Percentiles rank a stretch among this genome's conserved stretches.
phyloP scores from a whole-genome alignment of 2,888 invertebrate genomes.

The Tachina lurida region DNA sequence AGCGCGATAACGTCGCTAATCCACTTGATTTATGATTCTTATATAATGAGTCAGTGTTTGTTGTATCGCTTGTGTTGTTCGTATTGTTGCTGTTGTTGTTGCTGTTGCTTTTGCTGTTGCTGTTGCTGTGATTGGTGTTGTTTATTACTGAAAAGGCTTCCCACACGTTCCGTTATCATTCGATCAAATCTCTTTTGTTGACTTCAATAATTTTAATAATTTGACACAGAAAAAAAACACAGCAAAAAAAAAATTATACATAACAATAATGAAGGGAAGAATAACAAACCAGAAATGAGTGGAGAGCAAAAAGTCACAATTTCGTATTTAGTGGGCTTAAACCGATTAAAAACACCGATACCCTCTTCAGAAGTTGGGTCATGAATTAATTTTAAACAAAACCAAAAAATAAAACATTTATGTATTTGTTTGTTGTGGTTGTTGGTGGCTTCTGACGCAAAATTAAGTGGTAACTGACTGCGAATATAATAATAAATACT shows the following conservation, averaged over 20 bases:
- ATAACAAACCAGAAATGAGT: background rate
- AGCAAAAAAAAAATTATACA: slow-evolving; percentile 9
- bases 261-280: background rate
- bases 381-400: slow-evolving; percentile 45
- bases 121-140: slow-evolving; percentile 54
- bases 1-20: slow-evolving; percentile 81
- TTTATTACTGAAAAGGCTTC: slow-evolving; percentile 66
- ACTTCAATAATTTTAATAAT: slow-evolving; percentile 72
- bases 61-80: slow-evolving; percentile 42
- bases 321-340: slow-evolving; percentile 69
- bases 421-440: background rate
- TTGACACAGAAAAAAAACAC: slow-evolving; percentile 64
- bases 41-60: slow-evolving; percentile 72
- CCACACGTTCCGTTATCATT: slow-evolving; percentile 68
- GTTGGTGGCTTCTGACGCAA: slow-evolving; percentile 38
- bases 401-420: background rate
- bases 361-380: slow-evolving; percentile 59
- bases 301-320: slow-evolving; percentile 34
- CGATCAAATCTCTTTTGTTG: slow-evolving; percentile 69
- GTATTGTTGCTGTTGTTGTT: slow-evolving; percentile 28
- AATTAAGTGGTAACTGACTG: slow-evolving; percentile 52
- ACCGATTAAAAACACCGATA: slow-evolving; percentile 65
- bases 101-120: slow-evolving; percentile 35
- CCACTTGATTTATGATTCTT: slow-evolving; percentile 79
- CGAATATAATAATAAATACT: slow-evolving; percentile 54